Evolutionary conservation across 2,888 invertebrate genomes (phyloP).

Genomic region (Willowsia nigromaculata): DNA sequence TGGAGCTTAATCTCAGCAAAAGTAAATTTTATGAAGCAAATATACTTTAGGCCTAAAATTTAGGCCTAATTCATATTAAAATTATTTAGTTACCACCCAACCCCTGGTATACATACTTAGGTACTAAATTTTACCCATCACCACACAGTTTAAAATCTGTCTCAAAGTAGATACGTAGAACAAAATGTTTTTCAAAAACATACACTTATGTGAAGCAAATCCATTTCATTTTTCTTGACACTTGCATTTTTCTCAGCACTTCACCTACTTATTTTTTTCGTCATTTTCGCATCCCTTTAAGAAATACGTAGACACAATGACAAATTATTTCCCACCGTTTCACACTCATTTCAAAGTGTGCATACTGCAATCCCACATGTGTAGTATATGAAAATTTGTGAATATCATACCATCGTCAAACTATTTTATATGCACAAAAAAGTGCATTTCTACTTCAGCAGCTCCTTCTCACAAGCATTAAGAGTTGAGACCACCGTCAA

Average conservation of each 20-base stretch:
- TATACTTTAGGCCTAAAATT: too few species aligned
- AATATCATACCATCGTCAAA: neutral
- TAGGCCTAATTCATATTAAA: too few species aligned
- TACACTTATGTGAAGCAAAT: constrained; percentile 11
- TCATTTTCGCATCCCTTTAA: neutral
- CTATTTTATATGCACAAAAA: neutral
- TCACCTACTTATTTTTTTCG: constrained; percentile 63
- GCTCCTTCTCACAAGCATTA: too few species aligned
- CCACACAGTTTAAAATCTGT: too few species aligned
- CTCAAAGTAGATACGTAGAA: too few species aligned
- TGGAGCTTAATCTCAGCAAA: too few species aligned
- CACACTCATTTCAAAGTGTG: neutral
- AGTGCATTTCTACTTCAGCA: neutral
- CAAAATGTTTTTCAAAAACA: neutral
- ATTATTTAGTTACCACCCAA: too few species aligned
- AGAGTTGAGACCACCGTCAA: neutral
- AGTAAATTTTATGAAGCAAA: too few species aligned
- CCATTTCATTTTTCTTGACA: constrained; percentile 56
- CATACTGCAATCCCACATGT: neutral
- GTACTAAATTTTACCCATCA: too few species aligned
- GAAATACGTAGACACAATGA: neutral
- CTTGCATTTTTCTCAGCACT: constrained; percentile 64
- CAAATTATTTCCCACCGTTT: constrained; percentile 45
- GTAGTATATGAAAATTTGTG: neutral
- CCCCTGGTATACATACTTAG: too few species aligned